Conservation (phyloP, 2,113 vertebrate genomes). For the Copsychus sechellarum region DNA sequence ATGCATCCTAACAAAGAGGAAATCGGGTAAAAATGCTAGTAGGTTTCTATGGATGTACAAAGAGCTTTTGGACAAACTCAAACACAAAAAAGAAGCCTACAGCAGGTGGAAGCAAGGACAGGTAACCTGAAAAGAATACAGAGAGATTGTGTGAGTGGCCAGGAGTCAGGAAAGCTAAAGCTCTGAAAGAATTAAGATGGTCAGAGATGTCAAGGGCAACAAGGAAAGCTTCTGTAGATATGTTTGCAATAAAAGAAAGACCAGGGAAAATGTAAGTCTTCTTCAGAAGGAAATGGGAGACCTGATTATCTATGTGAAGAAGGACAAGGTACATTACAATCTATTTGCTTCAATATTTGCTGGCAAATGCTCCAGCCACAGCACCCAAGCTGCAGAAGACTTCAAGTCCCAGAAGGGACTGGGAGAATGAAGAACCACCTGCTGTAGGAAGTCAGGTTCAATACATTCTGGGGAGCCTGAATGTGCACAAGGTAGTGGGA, state of each 20-base stretch:
- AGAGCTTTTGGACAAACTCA: background rate
- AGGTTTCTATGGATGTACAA: background rate
- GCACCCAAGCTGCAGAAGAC: background rate
- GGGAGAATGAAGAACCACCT: background rate
- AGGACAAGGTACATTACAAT: background rate
- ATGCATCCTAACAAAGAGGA: background rate
- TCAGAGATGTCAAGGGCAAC: background rate
- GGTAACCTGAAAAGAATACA: background rate
- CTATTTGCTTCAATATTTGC: background rate
- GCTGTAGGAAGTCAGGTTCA: background rate
- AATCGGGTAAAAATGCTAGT: background rate
- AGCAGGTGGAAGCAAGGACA: background rate
- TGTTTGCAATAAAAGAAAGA: fast-evolving
- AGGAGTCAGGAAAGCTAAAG: background rate
- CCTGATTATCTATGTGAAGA: background rate
- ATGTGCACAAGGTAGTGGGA: background rate
- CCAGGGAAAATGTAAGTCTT: background rate
- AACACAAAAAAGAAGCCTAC: background rate
- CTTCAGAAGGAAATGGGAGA: background rate
- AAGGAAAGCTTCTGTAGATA: background rate
- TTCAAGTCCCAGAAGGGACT: background rate
- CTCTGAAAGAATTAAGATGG: background rate
- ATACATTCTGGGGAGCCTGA: background rate
- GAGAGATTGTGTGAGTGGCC: background rate
- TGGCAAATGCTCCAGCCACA: background rate